phyloP scores from a whole-genome alignment of 2,113 vertebrate genomes.

The Pithys albifrons region DNA sequence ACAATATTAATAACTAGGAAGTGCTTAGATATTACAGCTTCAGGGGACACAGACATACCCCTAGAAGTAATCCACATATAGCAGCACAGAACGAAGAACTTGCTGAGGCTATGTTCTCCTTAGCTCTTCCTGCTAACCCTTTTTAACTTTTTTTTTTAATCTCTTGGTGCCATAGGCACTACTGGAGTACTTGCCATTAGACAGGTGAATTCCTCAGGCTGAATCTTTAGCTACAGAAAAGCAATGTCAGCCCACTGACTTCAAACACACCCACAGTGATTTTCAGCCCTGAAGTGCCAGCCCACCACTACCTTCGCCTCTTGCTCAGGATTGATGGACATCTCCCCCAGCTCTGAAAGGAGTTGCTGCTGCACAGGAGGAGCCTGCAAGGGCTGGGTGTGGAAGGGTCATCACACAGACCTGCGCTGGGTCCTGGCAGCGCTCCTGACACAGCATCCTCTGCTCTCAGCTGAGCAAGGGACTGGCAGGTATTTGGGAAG shows the following conservation, averaged over 20 bases:
- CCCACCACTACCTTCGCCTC: background rate
- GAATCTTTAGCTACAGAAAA: background rate
- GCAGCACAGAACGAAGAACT: background rate
- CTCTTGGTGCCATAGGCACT: background rate
- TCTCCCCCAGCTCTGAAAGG: background rate
- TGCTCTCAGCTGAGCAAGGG: background rate
- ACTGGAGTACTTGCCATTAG: background rate
- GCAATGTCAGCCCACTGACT: background rate
- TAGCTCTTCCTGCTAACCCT: background rate
- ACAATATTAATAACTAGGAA: background rate
- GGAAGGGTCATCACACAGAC: fast-evolving
- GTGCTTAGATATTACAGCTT: background rate
- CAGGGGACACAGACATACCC: background rate
- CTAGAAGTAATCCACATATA: background rate
- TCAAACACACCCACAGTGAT: fast-evolving
- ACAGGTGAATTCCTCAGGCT: background rate
- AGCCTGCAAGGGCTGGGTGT: background rate
- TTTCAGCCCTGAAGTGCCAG: background rate
- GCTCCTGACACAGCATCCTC: background rate
- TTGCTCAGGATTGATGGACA: background rate
- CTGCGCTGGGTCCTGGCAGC: fast-evolving
- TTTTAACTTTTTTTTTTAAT: background rate
- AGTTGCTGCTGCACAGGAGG: background rate
- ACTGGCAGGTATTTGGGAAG: background rate
- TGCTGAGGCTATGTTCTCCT: background rate